Evolutionary conservation across 2,113 vertebrate species (phyloP), one percentile per base, ranked within the genome.

Genomic region (Osmerus mordax): DNA sequence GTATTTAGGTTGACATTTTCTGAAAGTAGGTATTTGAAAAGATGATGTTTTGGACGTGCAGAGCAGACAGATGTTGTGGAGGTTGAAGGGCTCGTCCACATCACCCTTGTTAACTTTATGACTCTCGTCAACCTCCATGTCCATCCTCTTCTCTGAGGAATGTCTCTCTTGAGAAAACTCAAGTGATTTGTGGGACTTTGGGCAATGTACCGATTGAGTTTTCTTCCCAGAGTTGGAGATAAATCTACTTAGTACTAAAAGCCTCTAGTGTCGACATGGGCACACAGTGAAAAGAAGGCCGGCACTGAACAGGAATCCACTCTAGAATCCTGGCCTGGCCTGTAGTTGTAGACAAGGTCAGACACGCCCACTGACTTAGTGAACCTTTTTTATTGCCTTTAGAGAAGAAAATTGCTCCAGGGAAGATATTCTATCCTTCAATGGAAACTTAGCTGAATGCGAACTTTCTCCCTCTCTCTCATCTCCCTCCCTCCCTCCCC

Each of bases 191-290:
- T 60, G 58, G 12, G 59, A 78, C 19, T 63, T 76, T 18, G 23
- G 74, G 9, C 55, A 53, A 41, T 78, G 69, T 65, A 70, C 5
- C 73, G 53, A 77, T 81, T 81, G 77, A 76, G 75, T 71, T 60
- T 63, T 73, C 53, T 65, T 78, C 69, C 74, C 60, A 82, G 25
- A 73, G 78, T 69, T 78, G 73, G 82, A 84, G 78, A 85, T 74
- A 77, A 88, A 89, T 86, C 78, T 84, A 83, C 79, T 77, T 75
- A 71, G 51, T 16, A 62, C 72, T 87, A 81, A 87, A 87, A 87
- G 82, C 74, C 71, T 74, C 78, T 78, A 5, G 75, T 67, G 83
- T 74, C 82, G 65, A 74, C 72, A 70, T 77, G 62, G 65, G 77
- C 74, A 80, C 66, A 63, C 81, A 72, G 78, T 67, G 41, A 71